phyloP scores from a whole-genome alignment of 2,888 invertebrate species.

The Drosophila bunnanda region DNA sequence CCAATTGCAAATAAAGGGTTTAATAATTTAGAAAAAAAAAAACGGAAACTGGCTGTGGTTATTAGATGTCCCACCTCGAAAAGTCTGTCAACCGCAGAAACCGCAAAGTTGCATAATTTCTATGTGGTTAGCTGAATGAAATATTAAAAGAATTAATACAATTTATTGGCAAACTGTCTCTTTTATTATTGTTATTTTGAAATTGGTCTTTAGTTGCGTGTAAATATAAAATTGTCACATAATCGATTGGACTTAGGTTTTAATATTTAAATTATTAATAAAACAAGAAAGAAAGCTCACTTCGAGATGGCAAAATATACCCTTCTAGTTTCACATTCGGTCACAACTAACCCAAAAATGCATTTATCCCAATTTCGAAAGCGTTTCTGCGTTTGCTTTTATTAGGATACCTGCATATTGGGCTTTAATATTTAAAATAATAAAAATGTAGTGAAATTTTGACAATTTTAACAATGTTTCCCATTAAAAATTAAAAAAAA shows the following conservation, averaged over 20 bases:
- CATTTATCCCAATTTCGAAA: no score
- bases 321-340: no score
- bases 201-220: neutral
- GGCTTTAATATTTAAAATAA: no score
- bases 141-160: constrained; percentile 21
- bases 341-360: no score
- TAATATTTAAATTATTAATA: neutral
- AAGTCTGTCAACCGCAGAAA: constrained; percentile 38
- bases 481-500: no score
- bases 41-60: constrained; percentile 18
- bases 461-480: no score
- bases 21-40: constrained; percentile 29
- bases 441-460: no score
- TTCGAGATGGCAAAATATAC: no score
- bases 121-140: constrained; percentile 12
- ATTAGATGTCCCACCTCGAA: constrained; percentile 31
- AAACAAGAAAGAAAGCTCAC: no score
- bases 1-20: constrained; percentile 6
- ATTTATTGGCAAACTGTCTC: constrained; percentile 5
- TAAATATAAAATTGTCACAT: neutral
- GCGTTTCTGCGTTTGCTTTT: no score
- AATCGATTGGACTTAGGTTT: neutral
- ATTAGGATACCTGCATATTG: no score
- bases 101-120: constrained; percentile 58
- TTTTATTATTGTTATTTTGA: neutral